phyloP scores from a whole-genome alignment of 2,797 vertebrate genomes.

The Paramormyrops hopkinsi region DNA sequence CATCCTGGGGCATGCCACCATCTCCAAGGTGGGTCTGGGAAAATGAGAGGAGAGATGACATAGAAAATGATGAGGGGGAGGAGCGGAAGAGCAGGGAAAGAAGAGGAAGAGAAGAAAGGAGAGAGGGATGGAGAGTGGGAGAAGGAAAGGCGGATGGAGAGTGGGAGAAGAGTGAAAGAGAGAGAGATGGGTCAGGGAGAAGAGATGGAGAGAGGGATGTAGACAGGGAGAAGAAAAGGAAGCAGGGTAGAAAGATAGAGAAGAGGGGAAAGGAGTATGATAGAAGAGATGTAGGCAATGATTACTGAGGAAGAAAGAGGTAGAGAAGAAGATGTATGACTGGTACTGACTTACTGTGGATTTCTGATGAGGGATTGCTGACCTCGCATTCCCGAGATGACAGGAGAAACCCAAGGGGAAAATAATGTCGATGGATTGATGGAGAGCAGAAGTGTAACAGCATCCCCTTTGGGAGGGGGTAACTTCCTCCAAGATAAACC shows the following conservation, averaged over 20 bases:
- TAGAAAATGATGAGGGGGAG: neutral
- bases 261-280: neutral
- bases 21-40: slow-evolving; percentile 62
- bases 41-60: neutral
- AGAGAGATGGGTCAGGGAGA: neutral
- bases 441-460: neutral
- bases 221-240: neutral
- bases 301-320: neutral
- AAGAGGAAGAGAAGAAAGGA: neutral
- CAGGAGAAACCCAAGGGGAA: neutral
- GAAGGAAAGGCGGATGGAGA: no score
- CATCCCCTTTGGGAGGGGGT: neutral
- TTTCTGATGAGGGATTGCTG: neutral
- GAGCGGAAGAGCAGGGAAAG: neutral
- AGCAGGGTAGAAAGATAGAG: neutral
- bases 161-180: neutral
- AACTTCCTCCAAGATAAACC: neutral
- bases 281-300: neutral
- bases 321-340: neutral
- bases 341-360: neutral
- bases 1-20: slow-evolving; percentile 67
- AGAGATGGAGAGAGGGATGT: neutral
- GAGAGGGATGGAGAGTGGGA: neutral
- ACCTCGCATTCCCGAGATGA: neutral
- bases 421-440: neutral